Base-by-base conservation (phyloP, 2,888 invertebrate genomes). In the Drosophila aldrichi region DNA sequence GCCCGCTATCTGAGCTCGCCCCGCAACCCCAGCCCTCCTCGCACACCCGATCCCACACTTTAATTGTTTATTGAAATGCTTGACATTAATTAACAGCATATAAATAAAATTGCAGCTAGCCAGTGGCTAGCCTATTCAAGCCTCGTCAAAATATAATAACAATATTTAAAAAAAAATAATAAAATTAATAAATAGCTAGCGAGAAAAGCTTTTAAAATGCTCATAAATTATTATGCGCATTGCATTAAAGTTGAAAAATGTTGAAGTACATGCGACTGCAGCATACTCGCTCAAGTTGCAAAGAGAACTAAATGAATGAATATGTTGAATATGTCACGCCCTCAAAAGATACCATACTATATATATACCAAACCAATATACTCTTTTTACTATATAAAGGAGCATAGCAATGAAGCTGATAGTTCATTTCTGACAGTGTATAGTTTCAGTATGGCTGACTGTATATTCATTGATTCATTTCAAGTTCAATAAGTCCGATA, bases 71-170 rank as follows among this genome's bases (percentile, higher is more conserved):
- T 79, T 88, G 80, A 88, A 84, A 84, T 75, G 80, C 80, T 75
- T 74, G 84, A 85, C 88, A 80, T 88, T 88, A 88, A 84, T 88
- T 84, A 84, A 88, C 88, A 84, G 81, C 73, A 77, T 74, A 88
- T 83, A 85, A 88, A 88, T 84, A 59, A 84, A 77, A 61, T 67
- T 70, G 58, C 51, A 34, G 51, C 48, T 34, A 25, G 59, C 46
- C 71, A 52, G 7, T 69, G 57, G 67, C 72, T 12, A 16, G 51
- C 29, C n/a, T n/a, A 4, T 32, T n/a, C 22, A 51, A 43, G 34
- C 32, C 36, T 18, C 43, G 51, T 10, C 36, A 73, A 44, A 25
- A 20, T 10, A 22, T 36, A n/a, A 49, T 12, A 49, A 22, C 10
- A 36, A 34, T 25, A 43, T 43, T 43, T 54, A 36, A 32, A 43